Evolutionary conservation across 2,888 invertebrate genomes (phyloP).

Genomic region (Furcula furcula): DNA sequence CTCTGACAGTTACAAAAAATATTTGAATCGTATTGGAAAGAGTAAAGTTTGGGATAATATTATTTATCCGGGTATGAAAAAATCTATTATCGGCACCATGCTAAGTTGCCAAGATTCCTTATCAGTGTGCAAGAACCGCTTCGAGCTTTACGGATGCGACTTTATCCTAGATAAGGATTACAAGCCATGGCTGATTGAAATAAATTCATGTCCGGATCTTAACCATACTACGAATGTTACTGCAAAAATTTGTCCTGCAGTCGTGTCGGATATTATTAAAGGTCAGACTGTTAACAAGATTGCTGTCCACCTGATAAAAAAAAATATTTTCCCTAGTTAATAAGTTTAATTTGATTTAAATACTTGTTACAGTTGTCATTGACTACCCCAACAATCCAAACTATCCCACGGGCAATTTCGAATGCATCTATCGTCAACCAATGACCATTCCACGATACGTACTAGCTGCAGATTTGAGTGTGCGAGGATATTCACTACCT

Average conservation of each 20-base stretch:
- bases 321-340: constrained; percentile 1
- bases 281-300: constrained; percentile 71
- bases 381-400: constrained; percentile 62
- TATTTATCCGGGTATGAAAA: constrained; percentile 93
- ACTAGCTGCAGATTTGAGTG: constrained; percentile 42
- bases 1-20: constrained; percentile 85
- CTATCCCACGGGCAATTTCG: constrained; percentile 82
- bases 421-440: constrained; percentile 74
- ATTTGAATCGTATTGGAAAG: constrained; percentile 79
- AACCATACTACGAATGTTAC: constrained; percentile 91
- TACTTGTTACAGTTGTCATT: constrained; percentile 72
- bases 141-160: constrained; percentile 96
- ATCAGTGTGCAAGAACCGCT: constrained; percentile 86
- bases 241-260: constrained; percentile 89
- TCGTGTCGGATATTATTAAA: constrained; percentile 93
- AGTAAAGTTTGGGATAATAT: constrained; percentile 85
- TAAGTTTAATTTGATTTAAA: constrained; percentile 1
- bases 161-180: constrained; percentile 94
- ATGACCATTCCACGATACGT: constrained; percentile 52
- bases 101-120: constrained; percentile 89
- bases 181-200: constrained; percentile 95
- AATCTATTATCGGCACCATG: constrained; percentile 90
- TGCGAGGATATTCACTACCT: constrained; percentile 52
- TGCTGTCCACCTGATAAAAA: not conserved
- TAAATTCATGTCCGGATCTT: constrained; percentile 94